Evolutionary conservation across 2,797 vertebrate species (phyloP), one percentile per base, ranked within the genome.

Genomic region (Megalops cyprinoides): DNA sequence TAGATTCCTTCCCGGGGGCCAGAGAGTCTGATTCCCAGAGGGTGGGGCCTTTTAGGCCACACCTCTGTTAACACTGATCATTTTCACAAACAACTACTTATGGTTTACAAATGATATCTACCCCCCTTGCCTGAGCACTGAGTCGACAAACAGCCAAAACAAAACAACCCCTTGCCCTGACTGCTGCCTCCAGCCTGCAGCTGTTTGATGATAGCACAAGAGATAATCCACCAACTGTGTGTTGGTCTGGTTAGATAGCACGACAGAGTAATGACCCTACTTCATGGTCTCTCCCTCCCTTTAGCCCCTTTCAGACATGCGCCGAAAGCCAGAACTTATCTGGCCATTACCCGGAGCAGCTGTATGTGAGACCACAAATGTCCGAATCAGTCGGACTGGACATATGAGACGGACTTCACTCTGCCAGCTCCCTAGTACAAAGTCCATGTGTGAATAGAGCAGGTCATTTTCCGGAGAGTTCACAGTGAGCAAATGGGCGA

Each of bases 171-270:
- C 18, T 44, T 39, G 7, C 67, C 39, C 37, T 28, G 67, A 15
- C 39, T 42, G 15, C 67, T 31, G 37, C 67, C 67, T 23, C 15
- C 9, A 23, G 67, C n/a, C 37, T 71, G 39, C 37, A 7, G 37
- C 67, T 23, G 15, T 71, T 10, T n/a, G 67, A 71, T 71, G 44
- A 71, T 25, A 31, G 39, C 37, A 9, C 20, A 10, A 20, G n/a
- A 39, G 67, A n/a, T 71, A 39, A 10, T 42, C 67, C 67, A 42
- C 67, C 18, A 71, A 42, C 67, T 2, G 67, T 39, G 23, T 23
- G 37, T 39, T 71, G 67, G 67, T 71, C 37, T 71, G 67, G 67
- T 6, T 4, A 23, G 67, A 71, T 71, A 71, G 37, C 34, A 71
- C 4, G 67, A 71, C 39, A n/a, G 37, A 8, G 39, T 20, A 18